Base-by-base conservation (phyloP, 2,888 invertebrate genomes). In the Euzophera pinguis region DNA sequence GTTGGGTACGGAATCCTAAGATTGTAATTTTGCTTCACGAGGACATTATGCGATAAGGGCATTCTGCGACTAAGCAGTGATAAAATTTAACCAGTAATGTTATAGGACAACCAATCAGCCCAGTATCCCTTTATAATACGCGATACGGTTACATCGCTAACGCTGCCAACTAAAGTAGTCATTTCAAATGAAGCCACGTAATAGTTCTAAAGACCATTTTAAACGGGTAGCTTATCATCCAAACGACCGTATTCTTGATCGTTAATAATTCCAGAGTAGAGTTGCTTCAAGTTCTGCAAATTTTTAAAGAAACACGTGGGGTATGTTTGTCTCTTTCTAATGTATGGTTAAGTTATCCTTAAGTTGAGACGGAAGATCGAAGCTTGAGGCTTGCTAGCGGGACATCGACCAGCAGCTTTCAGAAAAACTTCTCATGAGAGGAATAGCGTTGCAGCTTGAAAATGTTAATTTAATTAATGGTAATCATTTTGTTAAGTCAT, bases 371-470 rank as follows among this genome's bases (percentile, higher is more conserved):
- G 60, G 67, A 55, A 61, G 60, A 75, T 62, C 58, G 67, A 71
- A 78, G 82, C 80, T 84, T 71, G 73, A 84, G 80, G 67, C 78
- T 81, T 71, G 72, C 81, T 88, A 88, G 89, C 87, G 89, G 89
- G 88, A 89, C 88, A 88, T 88, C 88, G 87, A 88, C 89, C 88
- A 89, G 85, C 87, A 88, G 85, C 88, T 88, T 89, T 87, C 83
- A 86, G 86, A 89, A 88, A 83, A 88, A 88, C 84, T 76, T 78
- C 58, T 63, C 56, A 61, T 70, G 53, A 71, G 65, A 62, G 55
- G 56, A 63, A 60, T 58, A 79, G 67, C 52, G 60, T 71, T 81
- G 82, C 51, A 88, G 77, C 84, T 84, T 58, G 67, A 50, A 79
- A 78, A 73, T 53, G 27, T 55, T 35, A 13, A 39, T 34, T 45